A percentile compares a stretch with the other conserved stretches of the same genome.
These are phyloP conservation scores for Norana najaformis DNA, from an alignment of 2,888 invertebrate species.

Conservation along the genomic window DNA sequence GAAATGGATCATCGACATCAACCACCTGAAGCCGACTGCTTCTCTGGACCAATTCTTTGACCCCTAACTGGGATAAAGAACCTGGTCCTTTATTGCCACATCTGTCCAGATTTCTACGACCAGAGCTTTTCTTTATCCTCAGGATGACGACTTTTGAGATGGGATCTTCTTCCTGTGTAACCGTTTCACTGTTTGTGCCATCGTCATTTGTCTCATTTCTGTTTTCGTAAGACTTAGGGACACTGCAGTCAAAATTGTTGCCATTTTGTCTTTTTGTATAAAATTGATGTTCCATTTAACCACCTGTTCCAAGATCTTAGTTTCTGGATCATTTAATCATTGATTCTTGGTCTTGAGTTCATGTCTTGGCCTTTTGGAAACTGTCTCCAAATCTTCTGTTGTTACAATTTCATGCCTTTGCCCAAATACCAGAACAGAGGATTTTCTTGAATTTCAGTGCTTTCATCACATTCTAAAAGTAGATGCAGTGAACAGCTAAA, in stretches of 20 bases:
- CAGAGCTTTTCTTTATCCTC: no score
- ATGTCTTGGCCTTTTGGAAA: not conserved
- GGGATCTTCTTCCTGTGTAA: no score
- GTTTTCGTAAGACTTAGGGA: not conserved
- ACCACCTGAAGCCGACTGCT: not conserved
- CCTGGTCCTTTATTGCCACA: not conserved
- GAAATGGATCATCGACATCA: not conserved
- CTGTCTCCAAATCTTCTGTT: not conserved
- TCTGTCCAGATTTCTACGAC: no score
- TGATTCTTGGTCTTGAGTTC: no score
- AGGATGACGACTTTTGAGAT: no score
- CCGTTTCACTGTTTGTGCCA: no score
- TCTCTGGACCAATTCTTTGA: not conserved
- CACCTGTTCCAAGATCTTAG: not conserved
- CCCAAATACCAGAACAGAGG: not conserved
- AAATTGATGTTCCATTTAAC: slow-evolving; percentile 5
- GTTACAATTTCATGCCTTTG: not conserved
- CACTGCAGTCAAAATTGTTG: no score
- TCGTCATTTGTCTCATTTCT: not conserved
- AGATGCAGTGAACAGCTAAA: not conserved
- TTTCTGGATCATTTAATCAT: not conserved
- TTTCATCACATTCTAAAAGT: not conserved
- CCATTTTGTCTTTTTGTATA: not conserved
- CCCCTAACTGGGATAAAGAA: not conserved
- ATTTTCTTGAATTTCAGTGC: not conserved